Evolutionary conservation across 2,113 vertebrate genomes (phyloP).

Genomic region (Hirundichthys speculiger): DNA sequence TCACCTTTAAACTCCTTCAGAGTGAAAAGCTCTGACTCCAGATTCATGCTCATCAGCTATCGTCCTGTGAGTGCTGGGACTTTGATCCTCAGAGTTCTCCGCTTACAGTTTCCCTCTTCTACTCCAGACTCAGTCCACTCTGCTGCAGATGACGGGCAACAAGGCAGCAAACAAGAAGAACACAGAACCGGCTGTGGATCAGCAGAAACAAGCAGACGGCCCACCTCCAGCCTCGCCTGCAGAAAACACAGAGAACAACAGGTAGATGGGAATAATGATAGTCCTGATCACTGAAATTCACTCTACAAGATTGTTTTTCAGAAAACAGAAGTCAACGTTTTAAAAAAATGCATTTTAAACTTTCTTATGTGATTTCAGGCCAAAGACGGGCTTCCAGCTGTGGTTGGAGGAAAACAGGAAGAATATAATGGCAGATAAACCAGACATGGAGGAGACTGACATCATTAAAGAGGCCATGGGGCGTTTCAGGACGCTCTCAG

Average conservation of each 20-base stretch:
- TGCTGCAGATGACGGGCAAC: conserved; percentile 83
- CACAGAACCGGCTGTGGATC: conserved; percentile 9
- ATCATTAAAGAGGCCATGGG: conserved; percentile 96
- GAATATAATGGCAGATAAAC: conserved; percentile 83
- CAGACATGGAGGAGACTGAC: conserved; percentile 89
- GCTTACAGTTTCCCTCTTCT: not conserved
- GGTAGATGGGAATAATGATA: conserved; percentile 77
- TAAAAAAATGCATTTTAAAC: too few relatives aligned
- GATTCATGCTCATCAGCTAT: too few relatives aligned
- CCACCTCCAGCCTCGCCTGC: conserved; percentile 43
- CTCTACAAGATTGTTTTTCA: too few relatives aligned
- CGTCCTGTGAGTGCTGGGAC: too few relatives aligned
- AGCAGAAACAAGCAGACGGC: conserved; percentile 47
- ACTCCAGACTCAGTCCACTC: conserved; percentile 82
- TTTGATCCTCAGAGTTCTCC: too few relatives aligned
- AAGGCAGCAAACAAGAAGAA: conserved; percentile 74
- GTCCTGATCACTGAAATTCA: too few relatives aligned
- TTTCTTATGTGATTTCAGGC: conserved; percentile 72
- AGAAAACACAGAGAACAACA: conserved; percentile 81
- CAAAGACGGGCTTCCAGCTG: conserved; percentile 94
- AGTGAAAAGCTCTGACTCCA: not conserved
- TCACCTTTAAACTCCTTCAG: not conserved
- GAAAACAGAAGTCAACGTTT: too few relatives aligned
- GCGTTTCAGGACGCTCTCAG: conserved; percentile 84
- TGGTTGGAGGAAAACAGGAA: conserved; percentile 95